Percentiles rank a stretch among this genome's conserved stretches.
Evolutionary conservation across 2,113 vertebrate species (phyloP).

Genomic region (Chroicocephalus ridibundus): DNA sequence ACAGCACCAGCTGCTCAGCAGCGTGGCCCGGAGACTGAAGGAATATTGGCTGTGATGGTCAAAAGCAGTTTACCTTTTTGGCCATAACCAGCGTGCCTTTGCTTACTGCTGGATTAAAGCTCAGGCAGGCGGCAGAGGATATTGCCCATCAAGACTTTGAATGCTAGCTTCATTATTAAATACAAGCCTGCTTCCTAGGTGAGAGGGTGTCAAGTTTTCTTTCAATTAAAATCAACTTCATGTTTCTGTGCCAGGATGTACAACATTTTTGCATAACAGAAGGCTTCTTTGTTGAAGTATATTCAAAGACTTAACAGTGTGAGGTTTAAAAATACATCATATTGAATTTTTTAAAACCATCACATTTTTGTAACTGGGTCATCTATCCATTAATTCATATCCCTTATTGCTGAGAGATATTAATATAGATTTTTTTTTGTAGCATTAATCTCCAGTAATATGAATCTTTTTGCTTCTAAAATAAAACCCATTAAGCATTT

Average conservation of each 20-base stretch:
- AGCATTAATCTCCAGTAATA: slow-evolving; percentile 42
- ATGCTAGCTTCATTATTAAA: background rate
- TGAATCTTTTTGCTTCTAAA: slow-evolving; percentile 32
- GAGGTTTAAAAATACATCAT: slow-evolving; percentile 39
- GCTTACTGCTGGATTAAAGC: background rate
- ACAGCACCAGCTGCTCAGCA: background rate
- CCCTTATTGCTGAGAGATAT: slow-evolving; percentile 36
- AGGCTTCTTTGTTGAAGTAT: background rate
- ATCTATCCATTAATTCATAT: slow-evolving; percentile 53
- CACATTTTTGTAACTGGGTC: slow-evolving; percentile 61
- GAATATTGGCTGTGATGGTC: background rate
- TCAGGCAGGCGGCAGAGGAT: background rate
- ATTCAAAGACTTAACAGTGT: background rate
- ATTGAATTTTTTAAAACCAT: slow-evolving; percentile 24
- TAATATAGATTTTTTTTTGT: slow-evolving; percentile 56
- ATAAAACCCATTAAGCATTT: slow-evolving; percentile 53
- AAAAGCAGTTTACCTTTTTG: background rate
- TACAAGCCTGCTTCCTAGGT: background rate
- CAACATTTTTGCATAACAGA: slow-evolving; percentile 3
- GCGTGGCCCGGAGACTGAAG: rapidly evolving
- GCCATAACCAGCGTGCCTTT: background rate
- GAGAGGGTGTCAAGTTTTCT: background rate
- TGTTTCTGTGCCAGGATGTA: slow-evolving; percentile 1
- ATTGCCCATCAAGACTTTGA: background rate
- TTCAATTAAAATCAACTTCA: slow-evolving; percentile 21